A percentile compares a stretch with the other conserved stretches of the same genome.
phyloP scores from a whole-genome alignment of 2,888 invertebrate genomes.

The Stratiomys singularior region DNA sequence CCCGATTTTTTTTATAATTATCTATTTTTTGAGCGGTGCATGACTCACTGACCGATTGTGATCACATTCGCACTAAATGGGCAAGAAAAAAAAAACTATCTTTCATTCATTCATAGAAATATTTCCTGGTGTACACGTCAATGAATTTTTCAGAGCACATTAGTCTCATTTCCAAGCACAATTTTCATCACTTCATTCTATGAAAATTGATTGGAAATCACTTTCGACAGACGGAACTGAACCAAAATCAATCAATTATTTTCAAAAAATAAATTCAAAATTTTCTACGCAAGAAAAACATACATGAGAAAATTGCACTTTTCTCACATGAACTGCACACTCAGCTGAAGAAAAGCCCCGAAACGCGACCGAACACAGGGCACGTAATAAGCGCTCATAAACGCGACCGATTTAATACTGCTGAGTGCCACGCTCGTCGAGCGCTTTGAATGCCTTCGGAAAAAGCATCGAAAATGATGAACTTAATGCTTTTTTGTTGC shows the following conservation, averaged over 20 bases:
- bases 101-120: not conserved
- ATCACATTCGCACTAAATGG: not conserved
- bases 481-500: conserved; percentile 36
- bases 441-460: conserved; percentile 31
- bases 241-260: not conserved
- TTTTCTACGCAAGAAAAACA: not conserved
- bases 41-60: not conserved
- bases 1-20: not conserved
- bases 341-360: conserved; percentile 5
- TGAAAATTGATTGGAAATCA: not conserved
- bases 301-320: conserved; percentile 5
- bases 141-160: not conserved
- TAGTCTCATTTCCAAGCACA: too few relatives aligned
- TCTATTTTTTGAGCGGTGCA: not conserved
- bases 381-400: conserved; percentile 39
- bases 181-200: too few relatives aligned
- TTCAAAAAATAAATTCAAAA: not conserved
- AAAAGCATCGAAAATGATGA: conserved; percentile 22
- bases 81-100: not conserved
- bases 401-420: conserved; percentile 42
- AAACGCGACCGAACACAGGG: conserved; percentile 8
- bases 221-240: not conserved
- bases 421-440: conserved; percentile 18
- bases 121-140: not conserved
- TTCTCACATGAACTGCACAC: conserved; percentile 1